Base-by-base conservation (phyloP, 1,140 invertebrate species). In the Zaprionus ornatus region DNA sequence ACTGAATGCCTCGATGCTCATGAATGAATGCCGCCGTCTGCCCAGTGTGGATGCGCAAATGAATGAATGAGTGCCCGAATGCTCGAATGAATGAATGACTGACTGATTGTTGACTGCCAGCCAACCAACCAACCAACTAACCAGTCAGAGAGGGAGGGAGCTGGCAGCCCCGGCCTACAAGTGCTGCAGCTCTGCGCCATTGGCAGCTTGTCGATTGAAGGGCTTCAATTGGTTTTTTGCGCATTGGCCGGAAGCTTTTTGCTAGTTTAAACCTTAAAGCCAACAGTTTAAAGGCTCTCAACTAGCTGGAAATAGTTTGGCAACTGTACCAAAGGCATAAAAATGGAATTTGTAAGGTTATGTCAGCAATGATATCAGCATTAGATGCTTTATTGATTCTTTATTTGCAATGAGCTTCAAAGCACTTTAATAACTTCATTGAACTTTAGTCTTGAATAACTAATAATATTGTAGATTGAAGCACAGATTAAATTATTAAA, bases 1-100 rank as follows among this genome's bases (percentile, higher is more conserved):
- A 59, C 56, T 73, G 73, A 80, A 83, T 67, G 77, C 62, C 69
- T 56, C 63, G 62, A 77, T 72, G 79, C 66, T 65, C 80, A 76
- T 79, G 83, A 83, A 77, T 82, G 67, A 63, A 50, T 50, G 45
- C 45, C 42, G 42, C 42, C 60, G 21, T 59, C 52, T 45, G 19
- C 21, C 12, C 50, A 50, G 35, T 60, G 40, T 64, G 48, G 50
- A 77, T 59, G 62, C 54, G 45, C 63, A 37, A 32, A 68, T 67
- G 75, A 64, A 69, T 67, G 77, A 72, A 32, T 62, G 73, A 77
- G 48, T 59, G 74, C 37, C 27, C 21, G 60, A 69, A 61, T 56
- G 64, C 13, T 19, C 9, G 70, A 56, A 40, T 56, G 73, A 15
- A 56, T 57, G 67, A 45, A 52, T 59, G 77, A 65, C 61, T 60